Percentiles rank a stretch among this genome's conserved stretches.
Conservation (phyloP, 1,140 invertebrate species). For the Orius insidiosus region DNA sequence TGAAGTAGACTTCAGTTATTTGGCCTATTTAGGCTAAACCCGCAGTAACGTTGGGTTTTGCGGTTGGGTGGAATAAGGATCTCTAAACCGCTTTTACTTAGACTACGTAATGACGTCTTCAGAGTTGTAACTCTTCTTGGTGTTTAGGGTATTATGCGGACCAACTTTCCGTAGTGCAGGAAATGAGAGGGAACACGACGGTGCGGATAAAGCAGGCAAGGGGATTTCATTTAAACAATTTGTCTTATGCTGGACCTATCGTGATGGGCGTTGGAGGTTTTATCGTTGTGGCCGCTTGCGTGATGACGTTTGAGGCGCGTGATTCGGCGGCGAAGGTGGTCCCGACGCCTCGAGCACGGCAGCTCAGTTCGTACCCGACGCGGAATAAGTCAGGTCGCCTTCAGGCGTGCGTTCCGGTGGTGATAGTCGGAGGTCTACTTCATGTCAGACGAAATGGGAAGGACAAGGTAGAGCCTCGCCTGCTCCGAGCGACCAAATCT, state of each 20-base stretch:
- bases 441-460: conserved; percentile 10
- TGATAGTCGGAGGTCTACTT: conserved; percentile 3
- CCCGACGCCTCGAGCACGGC: conserved; percentile 29
- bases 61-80: background rate
- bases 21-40: background rate
- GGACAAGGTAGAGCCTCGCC: conserved; percentile 5
- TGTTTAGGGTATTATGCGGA: conserved; percentile 62
- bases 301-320: conserved; percentile 85
- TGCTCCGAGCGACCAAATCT: conserved; percentile 13
- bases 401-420: background rate
- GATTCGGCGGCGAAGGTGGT: conserved; percentile 76
- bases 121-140: background rate
- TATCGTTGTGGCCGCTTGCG: conserved; percentile 79
- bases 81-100: background rate
- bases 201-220: conserved; percentile 57
- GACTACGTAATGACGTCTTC: too few relatives aligned
- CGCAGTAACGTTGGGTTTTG: background rate
- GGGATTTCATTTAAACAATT: conserved; percentile 71
- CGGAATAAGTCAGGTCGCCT: conserved; percentile 26
- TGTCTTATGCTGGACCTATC: conserved; percentile 79
- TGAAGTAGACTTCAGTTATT: too few relatives aligned
- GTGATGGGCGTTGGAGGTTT: conserved; percentile 87
- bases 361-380: conserved; percentile 29
- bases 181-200: conserved; percentile 54
- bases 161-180: conserved; percentile 54